These are phyloP conservation scores for Copidosoma aretas DNA, from an alignment of 2,888 invertebrate genomes.

Conservation along the genomic window DNA sequence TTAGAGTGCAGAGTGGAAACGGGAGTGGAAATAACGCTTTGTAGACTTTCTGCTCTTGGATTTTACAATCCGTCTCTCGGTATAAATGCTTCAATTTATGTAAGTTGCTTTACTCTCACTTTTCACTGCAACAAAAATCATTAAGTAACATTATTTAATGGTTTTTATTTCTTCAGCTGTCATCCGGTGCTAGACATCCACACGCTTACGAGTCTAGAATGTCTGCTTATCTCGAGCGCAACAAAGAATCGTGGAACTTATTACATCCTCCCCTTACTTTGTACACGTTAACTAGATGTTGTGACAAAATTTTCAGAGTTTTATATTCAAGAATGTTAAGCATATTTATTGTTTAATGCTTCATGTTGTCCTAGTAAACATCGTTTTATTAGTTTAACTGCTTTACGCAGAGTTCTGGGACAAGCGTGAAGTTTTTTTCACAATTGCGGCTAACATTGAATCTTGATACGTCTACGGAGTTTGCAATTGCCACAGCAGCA, in stretches of 20 bases:
- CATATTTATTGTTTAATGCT: neutral
- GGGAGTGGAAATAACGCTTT: conserved; percentile 77
- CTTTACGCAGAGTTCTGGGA: conserved; percentile 69
- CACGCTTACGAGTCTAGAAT: conserved; percentile 40
- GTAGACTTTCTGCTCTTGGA: conserved; percentile 74
- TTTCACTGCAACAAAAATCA: neutral
- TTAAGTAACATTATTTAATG: neutral
- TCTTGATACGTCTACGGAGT: conserved; percentile 66
- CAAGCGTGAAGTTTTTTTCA: conserved; percentile 82
- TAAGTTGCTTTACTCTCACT: conserved; percentile 49
- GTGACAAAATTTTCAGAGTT: conserved; percentile 74
- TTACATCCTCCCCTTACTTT: conserved; percentile 51
- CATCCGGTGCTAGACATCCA: conserved; percentile 37
- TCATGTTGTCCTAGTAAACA: conserved; percentile 9
- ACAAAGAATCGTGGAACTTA: conserved; percentile 52
- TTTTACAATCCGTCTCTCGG: conserved; percentile 69
- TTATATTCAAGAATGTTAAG: conserved; percentile 64
- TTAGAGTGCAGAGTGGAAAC: conserved; percentile 81
- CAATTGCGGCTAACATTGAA: conserved; percentile 88
- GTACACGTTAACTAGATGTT: conserved; percentile 74
- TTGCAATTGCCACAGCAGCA: conserved; percentile 55
- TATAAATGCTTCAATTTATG: conserved; percentile 62
- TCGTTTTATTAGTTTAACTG: conserved; percentile 19
- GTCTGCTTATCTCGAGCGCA: conserved; percentile 48
- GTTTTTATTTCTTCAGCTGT: conserved; percentile 36